phyloP scores from a whole-genome alignment of 2,113 vertebrate genomes.

The Sclerurus mexicanus region DNA sequence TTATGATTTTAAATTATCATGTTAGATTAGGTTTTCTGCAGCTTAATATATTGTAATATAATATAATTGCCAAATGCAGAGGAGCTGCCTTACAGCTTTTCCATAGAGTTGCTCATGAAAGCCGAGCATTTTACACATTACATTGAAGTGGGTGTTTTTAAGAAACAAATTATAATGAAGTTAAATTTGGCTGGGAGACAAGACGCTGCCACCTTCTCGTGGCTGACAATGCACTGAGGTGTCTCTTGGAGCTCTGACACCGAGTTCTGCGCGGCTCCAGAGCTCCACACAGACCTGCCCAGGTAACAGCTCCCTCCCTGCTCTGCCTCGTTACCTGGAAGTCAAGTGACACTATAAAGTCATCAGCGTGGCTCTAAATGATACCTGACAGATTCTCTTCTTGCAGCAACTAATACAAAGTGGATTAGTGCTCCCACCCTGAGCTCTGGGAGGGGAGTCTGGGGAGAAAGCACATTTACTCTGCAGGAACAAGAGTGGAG shows the following conservation, averaged over 20 bases:
- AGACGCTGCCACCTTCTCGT: conserved; percentile 9
- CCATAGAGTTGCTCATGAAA: conserved; percentile 69
- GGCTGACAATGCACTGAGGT: background rate
- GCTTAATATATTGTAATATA: conserved; percentile 75
- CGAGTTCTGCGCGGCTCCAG: background rate
- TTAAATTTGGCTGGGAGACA: conserved; percentile 69
- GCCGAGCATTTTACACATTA: conserved; percentile 72
- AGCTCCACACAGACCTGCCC: background rate
- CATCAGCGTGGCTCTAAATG: background rate
- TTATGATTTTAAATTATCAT: conserved; percentile 74
- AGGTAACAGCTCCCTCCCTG: background rate
- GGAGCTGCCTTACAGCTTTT: conserved; percentile 68
- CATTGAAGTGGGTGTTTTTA: conserved; percentile 70
- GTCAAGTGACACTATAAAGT: background rate
- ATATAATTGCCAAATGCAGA: conserved; percentile 81
- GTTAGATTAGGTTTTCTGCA: conserved; percentile 73
- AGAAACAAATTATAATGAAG: conserved; percentile 76
- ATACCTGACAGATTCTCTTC: background rate
- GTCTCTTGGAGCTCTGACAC: background rate
- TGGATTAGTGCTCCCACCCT: background rate
- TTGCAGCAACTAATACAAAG: background rate
- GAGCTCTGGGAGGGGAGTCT: fast-evolving
- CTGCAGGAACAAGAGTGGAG: fast-evolving
- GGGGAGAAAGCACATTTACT: background rate
- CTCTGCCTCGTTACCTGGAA: background rate